These are phyloP conservation scores for Hyposmocoma kahamanoa DNA, from an alignment of 1,140 invertebrate species.

Conservation along the genomic window DNA sequence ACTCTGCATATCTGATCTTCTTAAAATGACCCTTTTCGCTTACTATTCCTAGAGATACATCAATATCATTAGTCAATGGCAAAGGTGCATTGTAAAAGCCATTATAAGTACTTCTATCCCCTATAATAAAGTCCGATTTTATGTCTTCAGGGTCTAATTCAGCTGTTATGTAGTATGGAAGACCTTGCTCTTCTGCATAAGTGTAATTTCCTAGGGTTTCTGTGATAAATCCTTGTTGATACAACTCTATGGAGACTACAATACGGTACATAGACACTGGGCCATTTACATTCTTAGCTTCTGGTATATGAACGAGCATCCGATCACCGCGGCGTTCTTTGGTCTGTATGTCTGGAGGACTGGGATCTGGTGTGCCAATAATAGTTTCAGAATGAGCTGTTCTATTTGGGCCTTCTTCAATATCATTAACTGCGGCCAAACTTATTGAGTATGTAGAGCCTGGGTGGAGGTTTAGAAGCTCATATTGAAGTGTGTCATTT, in stretches of 20 bases:
- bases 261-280: slow-evolving; percentile 82
- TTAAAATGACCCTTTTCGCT: slow-evolving; percentile 79
- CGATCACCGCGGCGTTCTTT: slow-evolving; percentile 72
- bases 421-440: slow-evolving; percentile 77
- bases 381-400: slow-evolving; percentile 77
- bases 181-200: slow-evolving; percentile 74
- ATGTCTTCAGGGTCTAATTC: slow-evolving; percentile 78
- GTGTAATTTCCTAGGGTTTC: slow-evolving; percentile 75
- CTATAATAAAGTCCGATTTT: slow-evolving; percentile 81
- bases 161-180: slow-evolving; percentile 87
- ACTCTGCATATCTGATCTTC: slow-evolving; percentile 79
- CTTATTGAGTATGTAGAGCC: slow-evolving; percentile 83
- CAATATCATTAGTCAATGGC: slow-evolving; percentile 76
- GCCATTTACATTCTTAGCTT: slow-evolving; percentile 82
- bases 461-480: slow-evolving; percentile 79
- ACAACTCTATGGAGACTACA: slow-evolving; percentile 80
- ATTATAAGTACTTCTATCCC: slow-evolving; percentile 83
- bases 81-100: slow-evolving; percentile 87
- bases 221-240: slow-evolving; percentile 75
- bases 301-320: slow-evolving; percentile 77
- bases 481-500: slow-evolving; percentile 61
- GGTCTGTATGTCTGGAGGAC: slow-evolving; percentile 77
- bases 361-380: slow-evolving; percentile 80
- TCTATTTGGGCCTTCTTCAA: slow-evolving; percentile 75
- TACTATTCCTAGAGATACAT: slow-evolving; percentile 83